Percentiles rank a stretch among this genome's conserved stretches.
phyloP scores from a whole-genome alignment of 1,140 invertebrate species.

The Diachasma alloeum region DNA sequence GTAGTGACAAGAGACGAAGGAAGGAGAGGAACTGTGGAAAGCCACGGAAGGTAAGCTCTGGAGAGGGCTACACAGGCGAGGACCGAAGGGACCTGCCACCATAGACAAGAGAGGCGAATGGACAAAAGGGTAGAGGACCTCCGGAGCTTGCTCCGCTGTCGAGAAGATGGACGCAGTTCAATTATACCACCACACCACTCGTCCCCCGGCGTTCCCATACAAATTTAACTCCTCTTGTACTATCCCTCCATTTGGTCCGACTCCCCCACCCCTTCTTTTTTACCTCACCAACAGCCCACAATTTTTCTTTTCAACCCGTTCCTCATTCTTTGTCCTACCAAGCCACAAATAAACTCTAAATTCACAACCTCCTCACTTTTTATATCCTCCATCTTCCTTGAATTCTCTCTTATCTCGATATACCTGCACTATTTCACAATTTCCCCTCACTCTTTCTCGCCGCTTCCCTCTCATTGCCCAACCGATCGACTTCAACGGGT shows the following conservation, averaged over 20 bases:
- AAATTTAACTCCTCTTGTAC: neutral
- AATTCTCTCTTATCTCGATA: neutral
- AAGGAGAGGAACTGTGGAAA: slow-evolving; percentile 1
- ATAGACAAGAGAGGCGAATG: neutral
- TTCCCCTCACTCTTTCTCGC: neutral
- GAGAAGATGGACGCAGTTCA: slow-evolving; percentile 52
- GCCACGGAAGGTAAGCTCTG: slow-evolving; percentile 17
- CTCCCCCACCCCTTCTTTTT: neutral
- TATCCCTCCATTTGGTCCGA: neutral
- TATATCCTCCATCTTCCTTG: neutral
- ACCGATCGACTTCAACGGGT: neutral
- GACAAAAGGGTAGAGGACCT: slow-evolving; percentile 5
- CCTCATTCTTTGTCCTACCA: neutral
- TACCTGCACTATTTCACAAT: neutral
- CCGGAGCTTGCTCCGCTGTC: slow-evolving; percentile 35
- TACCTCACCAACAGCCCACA: neutral
- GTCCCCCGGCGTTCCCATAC: neutral
- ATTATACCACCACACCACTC: slow-evolving; percentile 43
- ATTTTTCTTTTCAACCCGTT: neutral
- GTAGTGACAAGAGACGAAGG: slow-evolving; percentile 1
- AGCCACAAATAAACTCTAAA: slow-evolving; percentile 41
- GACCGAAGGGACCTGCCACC: neutral
- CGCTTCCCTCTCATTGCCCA: neutral
- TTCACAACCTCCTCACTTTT: neutral
- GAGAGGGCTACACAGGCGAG: slow-evolving; percentile 13